phyloP scores from a whole-genome alignment of 30 jellyfish, hydroid and myxozoan species.

The Turritopsis rubra region DNA sequence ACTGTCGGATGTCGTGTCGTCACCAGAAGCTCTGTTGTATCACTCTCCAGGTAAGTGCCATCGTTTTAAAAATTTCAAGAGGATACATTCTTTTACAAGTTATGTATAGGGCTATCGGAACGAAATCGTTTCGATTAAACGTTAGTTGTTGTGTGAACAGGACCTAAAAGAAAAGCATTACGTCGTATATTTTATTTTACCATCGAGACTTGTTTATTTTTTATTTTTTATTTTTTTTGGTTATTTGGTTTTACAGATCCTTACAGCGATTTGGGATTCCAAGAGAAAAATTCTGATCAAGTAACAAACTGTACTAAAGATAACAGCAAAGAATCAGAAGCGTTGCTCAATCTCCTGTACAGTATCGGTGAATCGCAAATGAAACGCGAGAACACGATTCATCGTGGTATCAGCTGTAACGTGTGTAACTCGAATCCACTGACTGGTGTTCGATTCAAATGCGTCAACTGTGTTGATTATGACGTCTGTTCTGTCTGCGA shows the following conservation, averaged over 20 bases:
- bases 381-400: slow-evolving; percentile 48
- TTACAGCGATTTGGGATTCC: neutral
- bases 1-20: neutral
- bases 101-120: no score
- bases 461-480: slow-evolving; percentile 85
- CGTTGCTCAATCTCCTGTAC: slow-evolving; percentile 53
- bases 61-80: no score
- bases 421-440: slow-evolving; percentile 83
- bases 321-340: slow-evolving; percentile 47
- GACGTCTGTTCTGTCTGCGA: slow-evolving; percentile 94
- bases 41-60: neutral
- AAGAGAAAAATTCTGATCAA: neutral
- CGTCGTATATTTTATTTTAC: no score
- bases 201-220: no score
- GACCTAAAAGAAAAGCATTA: no score
- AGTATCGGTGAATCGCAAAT: slow-evolving; percentile 86
- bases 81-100: no score
- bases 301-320: neutral
- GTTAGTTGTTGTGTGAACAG: no score
- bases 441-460: slow-evolving; percentile 86
- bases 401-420: slow-evolving; percentile 95
- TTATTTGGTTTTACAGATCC: neutral
- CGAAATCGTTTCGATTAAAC: no score
- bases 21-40: neutral
- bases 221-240: neutral